These are phyloP conservation scores for Cephalopterus ornatus DNA, from an alignment of 2,113 vertebrate genomes.

Conservation along the genomic window DNA sequence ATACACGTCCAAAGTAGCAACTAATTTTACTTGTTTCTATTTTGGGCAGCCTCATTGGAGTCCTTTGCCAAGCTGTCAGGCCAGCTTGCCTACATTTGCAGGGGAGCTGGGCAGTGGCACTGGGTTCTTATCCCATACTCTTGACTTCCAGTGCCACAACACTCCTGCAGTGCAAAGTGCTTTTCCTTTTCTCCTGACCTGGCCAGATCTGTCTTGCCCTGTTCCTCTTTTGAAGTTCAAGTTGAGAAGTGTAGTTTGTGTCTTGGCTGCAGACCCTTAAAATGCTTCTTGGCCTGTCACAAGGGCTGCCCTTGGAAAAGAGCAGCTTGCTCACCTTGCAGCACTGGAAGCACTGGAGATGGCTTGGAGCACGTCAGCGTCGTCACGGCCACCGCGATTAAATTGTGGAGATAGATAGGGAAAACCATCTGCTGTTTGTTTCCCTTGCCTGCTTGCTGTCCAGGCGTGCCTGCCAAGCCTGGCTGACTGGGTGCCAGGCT, in stretches of 20 bases:
- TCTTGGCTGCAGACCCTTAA: neutral
- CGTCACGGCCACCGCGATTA: neutral
- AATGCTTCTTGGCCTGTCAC: rapidly evolving
- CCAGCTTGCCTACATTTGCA: neutral
- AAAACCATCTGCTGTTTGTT: slow-evolving; percentile 38
- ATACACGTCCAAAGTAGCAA: slow-evolving; percentile 1
- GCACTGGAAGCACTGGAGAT: neutral
- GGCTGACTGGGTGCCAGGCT: neutral
- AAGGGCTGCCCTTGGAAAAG: neutral
- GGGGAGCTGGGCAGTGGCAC: neutral
- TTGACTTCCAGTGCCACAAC: neutral
- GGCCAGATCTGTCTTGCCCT: neutral
- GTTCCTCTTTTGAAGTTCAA: neutral
- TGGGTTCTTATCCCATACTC: neutral
- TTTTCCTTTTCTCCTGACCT: neutral
- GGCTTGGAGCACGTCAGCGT: neutral
- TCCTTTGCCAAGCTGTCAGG: neutral
- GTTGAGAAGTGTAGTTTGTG: neutral
- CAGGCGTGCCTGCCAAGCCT: neutral
- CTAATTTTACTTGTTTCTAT: slow-evolving; percentile 29
- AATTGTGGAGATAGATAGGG: slow-evolving; percentile 25
- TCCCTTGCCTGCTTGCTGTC: neutral
- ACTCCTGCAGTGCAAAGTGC: neutral
- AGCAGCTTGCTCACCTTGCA: neutral
- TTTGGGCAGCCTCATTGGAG: neutral